Base-by-base conservation (phyloP, 2,888 invertebrate genomes). In the Lasioglossum morio region DNA sequence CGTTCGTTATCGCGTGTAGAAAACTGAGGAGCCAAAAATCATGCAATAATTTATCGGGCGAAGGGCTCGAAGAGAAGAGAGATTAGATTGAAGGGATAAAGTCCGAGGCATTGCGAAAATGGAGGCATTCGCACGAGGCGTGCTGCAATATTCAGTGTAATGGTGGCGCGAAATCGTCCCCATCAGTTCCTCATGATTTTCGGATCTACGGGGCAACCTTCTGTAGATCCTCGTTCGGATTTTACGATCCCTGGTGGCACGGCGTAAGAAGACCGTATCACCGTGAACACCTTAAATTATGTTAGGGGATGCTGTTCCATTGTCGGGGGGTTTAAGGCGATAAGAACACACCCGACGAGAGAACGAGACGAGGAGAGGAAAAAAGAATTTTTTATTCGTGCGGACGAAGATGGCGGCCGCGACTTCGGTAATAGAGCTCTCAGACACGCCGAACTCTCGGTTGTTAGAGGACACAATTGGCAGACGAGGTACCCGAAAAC, bases 391-490 rank as follows among this genome's bases (percentile, higher is more conserved):
- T 66, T 19, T 66, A 66, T 66, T 34, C 34, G 8, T 19, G 10
- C 34, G 3, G 7, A 19, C 8, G 0, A 66, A 66, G 34, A 66
- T 66, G 66, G 34, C 34, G 19, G 30, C 10, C 7, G 0, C 19
- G 66, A 30, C 8, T 30, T 14, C 66, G 27, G 66, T 66, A 34
- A 66, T 66, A 66, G 34, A 34, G 66, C 66, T 66, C 19, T 66
- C 66, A 34, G 66, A 34, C 34, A 19, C 34, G 66, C 16, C 66
- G 34, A 66, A 66, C 34, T 66, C 30, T n/a, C 19, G 66, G 66
- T 34, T 75, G 75, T 86, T 80, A 66, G 77, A 77, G 30, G 85
- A 78, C 66, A 72, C 66, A 60, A 76, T 72, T 77, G 81, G n/a
- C 60, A 14, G 81, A 37, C 72, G 46, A 80, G 75, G 75, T 40